Percentiles rank a stretch among this genome's conserved stretches.
These are phyloP conservation scores for Neoarius graeffei DNA, from an alignment of 2,113 vertebrate genomes.

Conservation along the genomic window DNA sequence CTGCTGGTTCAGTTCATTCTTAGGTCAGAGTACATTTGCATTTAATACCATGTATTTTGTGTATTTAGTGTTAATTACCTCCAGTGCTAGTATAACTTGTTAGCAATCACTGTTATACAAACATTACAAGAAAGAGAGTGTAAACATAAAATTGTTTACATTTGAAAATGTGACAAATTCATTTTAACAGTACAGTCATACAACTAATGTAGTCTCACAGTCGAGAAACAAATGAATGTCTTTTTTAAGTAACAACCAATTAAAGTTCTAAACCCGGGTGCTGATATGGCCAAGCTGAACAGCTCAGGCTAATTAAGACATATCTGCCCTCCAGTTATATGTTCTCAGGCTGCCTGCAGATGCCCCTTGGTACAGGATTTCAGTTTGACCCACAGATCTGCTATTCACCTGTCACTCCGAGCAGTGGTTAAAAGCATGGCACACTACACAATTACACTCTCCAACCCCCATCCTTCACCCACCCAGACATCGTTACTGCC, in stretches of 20 bases:
- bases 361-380: slow-evolving; percentile 74
- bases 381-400: slow-evolving; percentile 43
- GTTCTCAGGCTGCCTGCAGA: slow-evolving; percentile 73
- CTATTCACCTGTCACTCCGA: slow-evolving; percentile 48
- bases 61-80: background rate
- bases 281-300: slow-evolving; percentile 41
- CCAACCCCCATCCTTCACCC: background rate
- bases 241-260: slow-evolving; percentile 9
- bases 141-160: background rate
- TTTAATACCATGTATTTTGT: background rate
- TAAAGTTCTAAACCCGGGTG: slow-evolving; percentile 5
- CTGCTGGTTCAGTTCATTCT: background rate
- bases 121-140: background rate
- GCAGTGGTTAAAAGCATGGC: slow-evolving; percentile 36
- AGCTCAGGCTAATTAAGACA: slow-evolving; percentile 74
- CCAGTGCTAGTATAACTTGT: background rate
- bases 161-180: slow-evolving; percentile 4
- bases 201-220: background rate
- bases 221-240: background rate
- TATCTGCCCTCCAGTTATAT: slow-evolving; percentile 75
- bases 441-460: slow-evolving; percentile 60
- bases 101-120: background rate
- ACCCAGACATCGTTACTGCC: slow-evolving; percentile 72
- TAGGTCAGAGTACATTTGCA: background rate
- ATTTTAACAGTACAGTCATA: background rate